Evolutionary conservation across 2,797 vertebrate genomes (phyloP), one percentile per base, ranked within the genome.

Genomic region (Glyptemys insculpta): DNA sequence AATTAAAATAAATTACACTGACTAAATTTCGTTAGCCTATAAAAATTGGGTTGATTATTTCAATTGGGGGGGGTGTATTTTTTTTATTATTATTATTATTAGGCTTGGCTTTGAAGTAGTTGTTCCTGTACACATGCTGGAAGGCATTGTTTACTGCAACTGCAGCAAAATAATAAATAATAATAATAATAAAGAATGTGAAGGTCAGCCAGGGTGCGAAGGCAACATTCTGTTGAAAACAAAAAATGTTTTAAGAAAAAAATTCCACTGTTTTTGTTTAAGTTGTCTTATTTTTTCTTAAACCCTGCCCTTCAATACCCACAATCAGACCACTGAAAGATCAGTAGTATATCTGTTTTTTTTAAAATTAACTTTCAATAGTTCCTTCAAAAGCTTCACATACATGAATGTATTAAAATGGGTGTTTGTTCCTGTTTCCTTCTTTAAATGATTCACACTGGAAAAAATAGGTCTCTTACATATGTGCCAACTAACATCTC

Each of bases 1-100:
- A 81, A 53, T 94, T 92, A 97, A 96, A 97, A 96, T 87, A 84
- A 92, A 96, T 92, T 83, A 91, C 76, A 84, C 92, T 91, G 96
- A 94, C 93, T 90, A 83, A 41, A 49, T 92, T 89, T 88, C 68
- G 50, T 81, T 88, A 91, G 76, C 90, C 87, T 81, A 44, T 44
- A 79, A 95, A 96, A 96, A 95, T 84, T 90, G 85, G 79, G 16
- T 87, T 92, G 88, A 85, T 56, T 92, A 90, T 93, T 93, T 95
- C 91, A 94, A 23, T 37, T 14, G 6, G 59, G 50, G 80, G 74
- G 81, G 90, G 34, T 85, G 83, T 87, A 90, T 94, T 96, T 89
- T 79, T 34, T 72, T 79, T 12, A 5, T 54, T 37, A 12, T 79
- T 89, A 12, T 79, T 89, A 80, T 90, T 68, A 37, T 37, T 72